Evolutionary conservation across 2,888 invertebrate species (phyloP).

Genomic region (Cryptocephalus moraei): DNA sequence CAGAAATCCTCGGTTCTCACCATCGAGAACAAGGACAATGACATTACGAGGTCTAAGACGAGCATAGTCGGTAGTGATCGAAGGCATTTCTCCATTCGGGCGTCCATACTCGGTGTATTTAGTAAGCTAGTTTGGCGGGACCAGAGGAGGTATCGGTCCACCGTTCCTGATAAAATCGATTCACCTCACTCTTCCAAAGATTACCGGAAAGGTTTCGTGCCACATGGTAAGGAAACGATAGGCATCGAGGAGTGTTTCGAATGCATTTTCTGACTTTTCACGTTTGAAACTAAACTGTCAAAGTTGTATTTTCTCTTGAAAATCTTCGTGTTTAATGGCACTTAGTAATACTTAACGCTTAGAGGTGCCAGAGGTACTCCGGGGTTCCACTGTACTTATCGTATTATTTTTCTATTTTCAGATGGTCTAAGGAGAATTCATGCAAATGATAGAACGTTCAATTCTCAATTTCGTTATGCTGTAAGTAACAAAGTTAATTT

Average conservation of each 20-base stretch:
- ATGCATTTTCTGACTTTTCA: too few species aligned
- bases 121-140: conserved; percentile 41
- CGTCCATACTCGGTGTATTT: conserved; percentile 48
- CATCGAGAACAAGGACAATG: conserved; percentile 27
- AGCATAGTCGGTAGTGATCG: conserved; percentile 30
- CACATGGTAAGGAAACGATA: conserved; percentile 34
- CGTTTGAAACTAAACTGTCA: too few species aligned
- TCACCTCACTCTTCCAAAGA: conserved; percentile 35
- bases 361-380: too few species aligned
- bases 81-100: conserved; percentile 44
- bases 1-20: conserved; percentile 27
- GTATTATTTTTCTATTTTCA: conserved; percentile 43
- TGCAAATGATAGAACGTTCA: conserved; percentile 93
- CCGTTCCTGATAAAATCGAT: conserved; percentile 32
- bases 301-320: too few species aligned
- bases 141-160: conserved; percentile 36
- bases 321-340: too few species aligned
- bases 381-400: too few species aligned
- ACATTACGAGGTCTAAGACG: conserved; percentile 31
- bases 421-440: conserved; percentile 94
- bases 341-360: too few species aligned
- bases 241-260: too few species aligned
- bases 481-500: conserved; percentile 54
- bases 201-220: conserved; percentile 32
- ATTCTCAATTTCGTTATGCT: conserved; percentile 95